phyloP scores from a whole-genome alignment of 2,113 vertebrate species.

The Castor canadensis region DNA sequence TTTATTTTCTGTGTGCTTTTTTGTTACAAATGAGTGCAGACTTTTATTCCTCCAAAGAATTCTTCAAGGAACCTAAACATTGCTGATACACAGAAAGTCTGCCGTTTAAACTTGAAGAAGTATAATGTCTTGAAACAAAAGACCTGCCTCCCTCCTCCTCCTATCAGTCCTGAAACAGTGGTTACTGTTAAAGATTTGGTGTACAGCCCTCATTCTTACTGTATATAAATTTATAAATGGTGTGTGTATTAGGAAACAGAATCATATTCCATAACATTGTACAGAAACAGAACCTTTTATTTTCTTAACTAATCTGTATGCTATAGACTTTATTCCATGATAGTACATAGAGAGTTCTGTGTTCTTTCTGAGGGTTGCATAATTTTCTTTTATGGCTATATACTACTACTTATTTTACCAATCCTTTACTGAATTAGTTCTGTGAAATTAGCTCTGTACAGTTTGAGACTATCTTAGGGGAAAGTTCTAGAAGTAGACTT shows the following conservation, averaged over 20 bases:
- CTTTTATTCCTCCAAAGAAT: not conserved
- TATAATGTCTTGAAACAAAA: not conserved
- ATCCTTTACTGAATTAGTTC: not conserved
- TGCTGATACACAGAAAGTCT: no score
- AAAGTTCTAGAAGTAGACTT: not conserved
- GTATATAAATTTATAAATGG: not conserved
- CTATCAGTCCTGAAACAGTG: not conserved
- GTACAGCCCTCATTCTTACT: not conserved
- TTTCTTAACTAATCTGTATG: not conserved
- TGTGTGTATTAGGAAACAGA: no score
- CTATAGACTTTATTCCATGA: not conserved
- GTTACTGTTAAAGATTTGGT: not conserved
- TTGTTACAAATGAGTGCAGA: not conserved
- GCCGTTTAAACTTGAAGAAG: not conserved
- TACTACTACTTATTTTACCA: not conserved
- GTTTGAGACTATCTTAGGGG: not conserved
- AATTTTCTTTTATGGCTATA: fast-evolving
- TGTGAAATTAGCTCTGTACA: not conserved
- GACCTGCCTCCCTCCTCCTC: not conserved
- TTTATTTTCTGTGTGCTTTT: not conserved
- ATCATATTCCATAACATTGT: not conserved
- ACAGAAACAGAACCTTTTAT: fast-evolving
- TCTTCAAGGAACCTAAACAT: not conserved
- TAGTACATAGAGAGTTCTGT: not conserved
- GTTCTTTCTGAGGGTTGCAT: not conserved